Conservation (phyloP, 2,888 invertebrate species). For the Volucella inanis region DNA sequence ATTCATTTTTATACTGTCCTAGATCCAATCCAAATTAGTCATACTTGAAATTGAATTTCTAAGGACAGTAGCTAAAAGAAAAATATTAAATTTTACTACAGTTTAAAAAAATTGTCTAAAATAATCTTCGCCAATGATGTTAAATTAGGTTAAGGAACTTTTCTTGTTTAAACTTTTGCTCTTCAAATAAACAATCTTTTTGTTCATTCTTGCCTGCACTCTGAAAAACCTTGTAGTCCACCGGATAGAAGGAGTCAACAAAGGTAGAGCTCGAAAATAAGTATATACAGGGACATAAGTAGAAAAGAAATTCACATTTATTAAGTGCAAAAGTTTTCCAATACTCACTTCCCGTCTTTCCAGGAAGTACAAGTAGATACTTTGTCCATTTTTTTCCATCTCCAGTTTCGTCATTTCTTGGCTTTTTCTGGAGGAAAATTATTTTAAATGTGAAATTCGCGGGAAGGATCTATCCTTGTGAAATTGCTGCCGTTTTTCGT, state of each 20-base stretch:
- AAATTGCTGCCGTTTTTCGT: conserved; percentile 67
- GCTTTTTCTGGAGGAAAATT: conserved; percentile 37
- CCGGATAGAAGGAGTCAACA: conserved; percentile 45
- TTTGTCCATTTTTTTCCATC: conserved; percentile 18
- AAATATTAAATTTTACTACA: conserved; percentile 55
- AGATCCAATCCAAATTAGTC: not conserved
- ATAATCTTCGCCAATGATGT: conserved; percentile 67
- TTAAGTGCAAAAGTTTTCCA: conserved; percentile 75
- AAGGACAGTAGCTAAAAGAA: conserved; percentile 11
- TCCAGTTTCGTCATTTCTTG: conserved; percentile 12
- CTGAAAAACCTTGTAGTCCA: conserved; percentile 8
- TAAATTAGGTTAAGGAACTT: conserved; percentile 71
- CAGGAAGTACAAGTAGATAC: conserved; percentile 53
- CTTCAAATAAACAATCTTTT: conserved; percentile 29
- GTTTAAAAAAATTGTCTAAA: conserved; percentile 56
- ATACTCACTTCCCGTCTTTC: conserved; percentile 52
- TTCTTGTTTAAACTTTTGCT: conserved; percentile 72
- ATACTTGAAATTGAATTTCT: conserved; percentile 59
- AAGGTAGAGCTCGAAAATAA: conserved; percentile 26
- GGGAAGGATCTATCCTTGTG: conserved; percentile 40
- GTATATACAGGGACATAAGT: conserved; percentile 32
- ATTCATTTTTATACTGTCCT: not conserved
- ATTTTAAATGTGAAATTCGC: conserved; percentile 69
- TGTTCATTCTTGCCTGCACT: conserved; percentile 8
- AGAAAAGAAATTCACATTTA: conserved; percentile 69